These are phyloP conservation scores for Drosophila rubida DNA, from an alignment of 2,888 invertebrate genomes.

Conservation along the genomic window DNA sequence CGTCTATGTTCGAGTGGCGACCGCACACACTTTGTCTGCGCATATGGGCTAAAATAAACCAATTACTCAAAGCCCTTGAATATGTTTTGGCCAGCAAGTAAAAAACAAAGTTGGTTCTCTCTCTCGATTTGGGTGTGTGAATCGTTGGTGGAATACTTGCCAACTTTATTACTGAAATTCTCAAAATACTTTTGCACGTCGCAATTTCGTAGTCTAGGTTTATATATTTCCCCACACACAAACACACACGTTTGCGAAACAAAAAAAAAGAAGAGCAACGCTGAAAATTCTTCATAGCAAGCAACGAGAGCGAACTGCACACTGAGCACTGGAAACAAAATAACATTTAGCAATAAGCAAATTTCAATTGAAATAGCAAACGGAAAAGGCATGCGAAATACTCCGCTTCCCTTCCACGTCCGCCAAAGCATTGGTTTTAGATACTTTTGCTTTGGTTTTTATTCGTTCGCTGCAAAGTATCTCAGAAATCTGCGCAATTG, in stretches of 20 bases:
- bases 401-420: background rate
- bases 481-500: slow-evolving; percentile 55
- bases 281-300: slow-evolving; percentile 63
- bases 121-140: background rate
- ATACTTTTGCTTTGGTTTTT: slow-evolving; percentile 24
- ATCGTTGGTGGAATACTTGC: slow-evolving; percentile 37
- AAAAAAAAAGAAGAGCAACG: background rate
- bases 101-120: slow-evolving; percentile 1
- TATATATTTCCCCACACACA: slow-evolving; percentile 38
- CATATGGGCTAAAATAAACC: background rate
- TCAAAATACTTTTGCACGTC: slow-evolving; percentile 61
- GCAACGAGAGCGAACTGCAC: slow-evolving; percentile 14
- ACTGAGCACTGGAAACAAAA: slow-evolving; percentile 44
- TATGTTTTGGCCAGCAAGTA: slow-evolving; percentile 7
- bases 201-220: slow-evolving; percentile 56
- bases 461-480: slow-evolving; percentile 43
- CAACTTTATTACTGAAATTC: slow-evolving; percentile 75
- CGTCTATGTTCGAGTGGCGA: no score
- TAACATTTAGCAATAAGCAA: slow-evolving; percentile 74
- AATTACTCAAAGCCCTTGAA: slow-evolving; percentile 16
- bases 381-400: slow-evolving; percentile 57
- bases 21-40: no score
- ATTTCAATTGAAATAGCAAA: slow-evolving; percentile 77
- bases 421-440: slow-evolving; percentile 9
- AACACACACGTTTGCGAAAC: slow-evolving; percentile 31